These are phyloP conservation scores for Mimachlamys varia DNA, from an alignment of 2,888 invertebrate species.

Conservation along the genomic window DNA sequence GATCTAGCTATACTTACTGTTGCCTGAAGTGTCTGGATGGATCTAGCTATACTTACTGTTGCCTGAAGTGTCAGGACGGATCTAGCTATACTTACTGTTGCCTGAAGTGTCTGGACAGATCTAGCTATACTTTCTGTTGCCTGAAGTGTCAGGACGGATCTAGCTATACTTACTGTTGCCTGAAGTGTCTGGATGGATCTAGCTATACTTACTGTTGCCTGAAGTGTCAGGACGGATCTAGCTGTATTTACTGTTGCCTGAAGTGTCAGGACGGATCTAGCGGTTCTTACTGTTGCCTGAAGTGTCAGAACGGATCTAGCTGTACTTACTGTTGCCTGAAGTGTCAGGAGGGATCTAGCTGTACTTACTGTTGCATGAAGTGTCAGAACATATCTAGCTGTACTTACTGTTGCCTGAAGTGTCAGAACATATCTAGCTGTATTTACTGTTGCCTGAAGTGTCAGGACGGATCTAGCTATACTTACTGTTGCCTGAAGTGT, in stretches of 20 bases:
- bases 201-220: background rate
- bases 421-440: background rate
- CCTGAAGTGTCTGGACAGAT: background rate
- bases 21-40: background rate
- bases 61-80: background rate
- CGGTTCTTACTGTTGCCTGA: background rate
- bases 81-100: background rate
- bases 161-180: background rate
- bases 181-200: background rate
- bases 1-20: background rate
- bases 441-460: constrained; percentile 4
- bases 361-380: background rate
- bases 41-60: background rate
- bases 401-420: constrained; percentile 5
- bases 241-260: background rate
- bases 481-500: background rate
- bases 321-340: background rate
- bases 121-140: background rate
- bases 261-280: background rate
- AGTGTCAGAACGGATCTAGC: background rate
- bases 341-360: background rate
- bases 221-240: background rate
- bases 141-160: background rate
- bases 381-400: background rate
- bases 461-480: background rate